phyloP scores from a whole-genome alignment of 2,888 invertebrate genomes.

The Aphodius sticticus region DNA sequence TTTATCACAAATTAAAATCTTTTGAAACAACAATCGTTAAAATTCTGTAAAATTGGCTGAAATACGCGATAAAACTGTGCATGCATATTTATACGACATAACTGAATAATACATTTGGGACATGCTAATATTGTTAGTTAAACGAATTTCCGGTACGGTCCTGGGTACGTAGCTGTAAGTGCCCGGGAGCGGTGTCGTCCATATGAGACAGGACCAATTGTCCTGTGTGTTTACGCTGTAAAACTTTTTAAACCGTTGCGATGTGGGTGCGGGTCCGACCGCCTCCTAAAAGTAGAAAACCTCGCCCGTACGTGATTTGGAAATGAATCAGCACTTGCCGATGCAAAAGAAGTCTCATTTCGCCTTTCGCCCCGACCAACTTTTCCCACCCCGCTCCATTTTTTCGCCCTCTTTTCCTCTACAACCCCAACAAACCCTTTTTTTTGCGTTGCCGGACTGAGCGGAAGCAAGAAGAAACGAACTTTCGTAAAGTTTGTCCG shows the following conservation, averaged over 20 bases:
- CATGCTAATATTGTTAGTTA: not conserved
- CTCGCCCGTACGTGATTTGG: constrained; percentile 47
- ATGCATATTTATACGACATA: too few species aligned
- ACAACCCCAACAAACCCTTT: not conserved
- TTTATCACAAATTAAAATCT: too few species aligned
- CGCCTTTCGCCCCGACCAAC: constrained; percentile 31
- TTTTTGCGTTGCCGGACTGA: not conserved
- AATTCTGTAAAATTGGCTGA: too few species aligned
- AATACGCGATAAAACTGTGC: too few species aligned
- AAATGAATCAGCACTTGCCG: constrained; percentile 40
- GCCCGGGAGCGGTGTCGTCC: constrained; percentile 6
- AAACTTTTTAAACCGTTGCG: constrained; percentile 51
- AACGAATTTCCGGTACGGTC: not conserved
- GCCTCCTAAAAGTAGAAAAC: constrained; percentile 13
- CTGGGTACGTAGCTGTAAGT: not conserved
- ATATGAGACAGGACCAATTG: constrained; percentile 42
- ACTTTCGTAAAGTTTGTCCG: not conserved
- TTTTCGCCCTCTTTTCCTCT: constrained; percentile 15
- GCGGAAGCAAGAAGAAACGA: not conserved
- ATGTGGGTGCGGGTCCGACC: constrained; percentile 44
- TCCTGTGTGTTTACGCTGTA: constrained; percentile 50
- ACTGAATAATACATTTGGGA: too few species aligned
- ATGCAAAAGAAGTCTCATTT: constrained; percentile 45
- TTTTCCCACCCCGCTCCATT: constrained; percentile 38
- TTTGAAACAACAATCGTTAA: too few species aligned